phyloP scores from a whole-genome alignment of 2,888 invertebrate genomes.

The Mayetiola destructor region DNA sequence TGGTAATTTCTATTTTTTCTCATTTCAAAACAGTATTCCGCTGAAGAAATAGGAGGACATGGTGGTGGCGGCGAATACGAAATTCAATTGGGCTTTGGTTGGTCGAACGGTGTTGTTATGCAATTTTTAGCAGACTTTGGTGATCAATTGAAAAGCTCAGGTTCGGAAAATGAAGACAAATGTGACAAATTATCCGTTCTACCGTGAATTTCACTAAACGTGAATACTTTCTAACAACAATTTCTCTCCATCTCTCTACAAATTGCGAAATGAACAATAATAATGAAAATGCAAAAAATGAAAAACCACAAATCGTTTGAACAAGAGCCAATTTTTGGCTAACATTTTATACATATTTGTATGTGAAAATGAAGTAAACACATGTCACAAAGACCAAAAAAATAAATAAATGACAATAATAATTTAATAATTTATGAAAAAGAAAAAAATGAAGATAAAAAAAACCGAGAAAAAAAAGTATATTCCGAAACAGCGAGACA shows the following conservation, averaged over 20 bases:
- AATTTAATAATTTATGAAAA: no score
- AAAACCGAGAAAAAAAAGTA: no score
- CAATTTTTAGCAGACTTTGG: constrained; percentile 62
- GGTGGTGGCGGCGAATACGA: constrained; percentile 87
- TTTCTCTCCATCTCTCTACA: not conserved
- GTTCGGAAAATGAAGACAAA: not conserved
- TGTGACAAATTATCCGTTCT: not conserved
- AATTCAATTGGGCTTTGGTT: constrained; percentile 82
- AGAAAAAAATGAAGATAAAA: no score
- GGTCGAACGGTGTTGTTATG: constrained; percentile 84
- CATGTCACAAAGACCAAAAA: no score
- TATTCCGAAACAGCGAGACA: no score
- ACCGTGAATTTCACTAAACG: not conserved
- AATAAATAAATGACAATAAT: no score
- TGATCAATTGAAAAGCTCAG: constrained; percentile 28
- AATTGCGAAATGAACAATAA: not conserved
- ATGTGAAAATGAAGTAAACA: no score
- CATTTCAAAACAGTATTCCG: constrained; percentile 5
- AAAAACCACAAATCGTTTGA: not conserved
- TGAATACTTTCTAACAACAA: not conserved
- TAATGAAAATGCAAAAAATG: not conserved
- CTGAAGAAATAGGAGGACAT: constrained; percentile 40
- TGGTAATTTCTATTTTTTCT: not conserved
- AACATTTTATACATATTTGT: no score
- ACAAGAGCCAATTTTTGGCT: no score